Evolutionary conservation across 2,113 vertebrate genomes (phyloP).

Genomic region (Coracopsis vasa): DNA sequence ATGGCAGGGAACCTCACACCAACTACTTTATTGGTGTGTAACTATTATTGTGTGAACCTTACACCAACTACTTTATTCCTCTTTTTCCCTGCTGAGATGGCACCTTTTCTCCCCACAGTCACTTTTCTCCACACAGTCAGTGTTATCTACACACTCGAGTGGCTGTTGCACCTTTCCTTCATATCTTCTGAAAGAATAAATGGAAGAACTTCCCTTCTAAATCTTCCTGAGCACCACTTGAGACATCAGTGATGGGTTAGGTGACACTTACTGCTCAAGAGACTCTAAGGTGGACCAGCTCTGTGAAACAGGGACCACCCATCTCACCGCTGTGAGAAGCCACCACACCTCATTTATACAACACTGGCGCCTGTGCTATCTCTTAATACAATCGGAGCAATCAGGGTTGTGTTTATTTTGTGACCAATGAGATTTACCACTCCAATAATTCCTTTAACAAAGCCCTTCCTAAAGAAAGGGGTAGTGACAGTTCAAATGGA

Average conservation of each 20-base stretch:
- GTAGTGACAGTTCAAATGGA: neutral
- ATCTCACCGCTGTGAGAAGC: neutral
- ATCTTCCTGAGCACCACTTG: neutral
- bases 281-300: neutral
- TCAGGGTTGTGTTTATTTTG: neutral
- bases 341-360: neutral
- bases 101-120: neutral
- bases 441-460: neutral
- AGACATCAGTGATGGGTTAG: fast-evolving
- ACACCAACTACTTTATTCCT: neutral
- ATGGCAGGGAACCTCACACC: neutral
- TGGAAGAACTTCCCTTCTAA: neutral
- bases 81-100: neutral
- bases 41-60: too few species aligned
- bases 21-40: neutral
- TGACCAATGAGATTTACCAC: neutral
- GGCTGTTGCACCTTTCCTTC: neutral
- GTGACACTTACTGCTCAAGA: neutral
- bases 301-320: neutral
- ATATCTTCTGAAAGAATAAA: neutral
- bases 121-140: neutral
- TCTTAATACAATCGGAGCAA: neutral
- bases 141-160: neutral
- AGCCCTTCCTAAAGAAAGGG: neutral
- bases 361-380: neutral